Conservation (phyloP, 2,113 vertebrate genomes). For the Cnemophilus loriae region DNA sequence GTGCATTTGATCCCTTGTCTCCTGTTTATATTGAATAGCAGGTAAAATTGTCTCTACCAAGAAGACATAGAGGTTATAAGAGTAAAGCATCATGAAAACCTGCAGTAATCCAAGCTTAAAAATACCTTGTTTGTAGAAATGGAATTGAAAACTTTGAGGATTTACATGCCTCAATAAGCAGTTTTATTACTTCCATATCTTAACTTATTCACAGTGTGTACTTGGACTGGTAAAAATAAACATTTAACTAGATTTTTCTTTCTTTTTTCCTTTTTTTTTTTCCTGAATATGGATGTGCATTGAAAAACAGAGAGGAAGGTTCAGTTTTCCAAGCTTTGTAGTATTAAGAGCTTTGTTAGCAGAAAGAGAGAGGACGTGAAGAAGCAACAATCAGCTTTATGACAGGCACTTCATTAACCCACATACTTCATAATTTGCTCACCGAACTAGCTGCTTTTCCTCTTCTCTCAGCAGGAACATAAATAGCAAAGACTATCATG, state of each 20-base stretch:
- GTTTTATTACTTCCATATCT: not conserved
- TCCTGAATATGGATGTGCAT: not conserved
- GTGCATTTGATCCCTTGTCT: not conserved
- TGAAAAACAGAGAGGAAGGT: not conserved
- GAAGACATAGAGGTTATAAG: not conserved
- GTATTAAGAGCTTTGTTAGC: not conserved
- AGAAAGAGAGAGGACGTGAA: not conserved
- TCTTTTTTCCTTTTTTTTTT: not conserved
- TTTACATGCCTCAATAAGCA: not conserved
- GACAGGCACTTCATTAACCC: slow-evolving; percentile 39
- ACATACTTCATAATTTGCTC: slow-evolving; percentile 27
- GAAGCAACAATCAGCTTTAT: slow-evolving; percentile 17
- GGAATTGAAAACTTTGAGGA: not conserved
- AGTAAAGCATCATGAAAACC: not conserved
- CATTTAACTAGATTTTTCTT: not conserved
- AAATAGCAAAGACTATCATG: slow-evolving; percentile 9
- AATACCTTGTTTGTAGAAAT: slow-evolving; percentile 9
- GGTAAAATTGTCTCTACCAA: not conserved
- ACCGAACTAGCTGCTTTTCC: slow-evolving; percentile 15
- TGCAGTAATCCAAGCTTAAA: slow-evolving; percentile 30
- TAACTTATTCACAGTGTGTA: not conserved
- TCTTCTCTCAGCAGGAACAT: slow-evolving; percentile 21
- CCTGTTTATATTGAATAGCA: not conserved
- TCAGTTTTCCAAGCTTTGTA: not conserved
- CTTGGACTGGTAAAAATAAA: not conserved